Conservation (phyloP, 2,888 invertebrate genomes). For the Acanthococcus lagerstroemiae region DNA sequence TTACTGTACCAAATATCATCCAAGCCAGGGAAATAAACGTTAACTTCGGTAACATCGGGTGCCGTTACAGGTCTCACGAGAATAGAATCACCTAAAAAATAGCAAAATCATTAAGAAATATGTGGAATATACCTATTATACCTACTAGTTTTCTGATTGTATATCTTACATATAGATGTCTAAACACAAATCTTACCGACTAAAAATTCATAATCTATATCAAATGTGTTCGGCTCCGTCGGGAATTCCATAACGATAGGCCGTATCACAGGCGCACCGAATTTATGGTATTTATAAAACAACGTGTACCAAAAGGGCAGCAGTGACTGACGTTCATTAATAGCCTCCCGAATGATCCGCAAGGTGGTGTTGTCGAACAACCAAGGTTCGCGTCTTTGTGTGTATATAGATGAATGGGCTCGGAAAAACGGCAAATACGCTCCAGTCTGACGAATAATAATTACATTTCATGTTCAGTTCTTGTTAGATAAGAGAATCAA, state of each 20-base stretch:
- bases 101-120: too few species aligned
- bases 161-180: too few species aligned
- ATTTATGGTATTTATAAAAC: conserved; percentile 77
- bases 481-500: neutral
- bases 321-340: conserved; percentile 73
- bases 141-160: too few species aligned
- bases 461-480: neutral
- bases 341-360: conserved; percentile 59
- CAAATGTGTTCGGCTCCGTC: conserved; percentile 61
- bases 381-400: conserved; percentile 94
- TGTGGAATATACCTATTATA: too few species aligned
- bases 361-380: conserved; percentile 65
- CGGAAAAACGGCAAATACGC: conserved; percentile 93
- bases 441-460: conserved; percentile 53
- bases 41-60: conserved; percentile 59
- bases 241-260: conserved; percentile 88
- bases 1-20: conserved; percentile 79
- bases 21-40: conserved; percentile 78
- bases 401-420: conserved; percentile 94
- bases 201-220: conserved; percentile 72
- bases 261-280: conserved; percentile 79
- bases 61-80: conserved; percentile 78
- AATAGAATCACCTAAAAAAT: conserved; percentile 58
- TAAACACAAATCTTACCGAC: conserved; percentile 41
- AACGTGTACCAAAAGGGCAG: conserved; percentile 85